Percentiles rank a stretch among this genome's conserved stretches.
phyloP scores from a whole-genome alignment of 2,888 invertebrate species.

The Aelia acuminata region DNA sequence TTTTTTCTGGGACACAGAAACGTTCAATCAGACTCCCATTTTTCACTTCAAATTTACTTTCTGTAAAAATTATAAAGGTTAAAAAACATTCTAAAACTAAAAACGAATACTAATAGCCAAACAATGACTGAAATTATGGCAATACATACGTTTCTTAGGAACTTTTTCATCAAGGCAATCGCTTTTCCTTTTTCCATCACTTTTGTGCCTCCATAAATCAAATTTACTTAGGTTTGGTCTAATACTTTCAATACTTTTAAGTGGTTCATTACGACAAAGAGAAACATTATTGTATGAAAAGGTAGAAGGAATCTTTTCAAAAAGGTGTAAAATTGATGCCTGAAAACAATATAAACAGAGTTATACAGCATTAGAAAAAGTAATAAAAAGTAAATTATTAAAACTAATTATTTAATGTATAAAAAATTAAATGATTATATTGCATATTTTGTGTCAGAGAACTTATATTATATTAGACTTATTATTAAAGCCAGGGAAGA shows the following conservation, averaged over 20 bases:
- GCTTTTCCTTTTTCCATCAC: conserved; percentile 52
- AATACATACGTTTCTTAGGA: conserved; percentile 52
- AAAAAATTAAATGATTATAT: no score
- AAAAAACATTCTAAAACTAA: neutral
- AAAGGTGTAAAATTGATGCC: conserved; percentile 76
- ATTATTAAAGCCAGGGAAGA: no score
- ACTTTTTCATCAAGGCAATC: conserved; percentile 29
- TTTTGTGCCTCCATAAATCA: conserved; percentile 57
- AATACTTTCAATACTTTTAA: neutral
- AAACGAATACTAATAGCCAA: neutral
- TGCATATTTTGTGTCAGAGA: no score
- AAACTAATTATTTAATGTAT: no score
- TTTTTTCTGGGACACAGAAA: neutral
- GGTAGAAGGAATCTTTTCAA: conserved; percentile 76
- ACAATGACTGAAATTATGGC: neutral
- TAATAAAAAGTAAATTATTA: no score
- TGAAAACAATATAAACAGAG: conserved; percentile 63
- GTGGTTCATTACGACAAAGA: neutral
- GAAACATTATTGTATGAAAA: conserved; percentile 62
- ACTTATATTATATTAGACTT: no score
- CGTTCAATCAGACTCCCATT: neutral
- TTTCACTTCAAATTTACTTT: conserved; percentile 57
- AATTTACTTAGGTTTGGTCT: conserved; percentile 38
- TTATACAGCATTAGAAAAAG: no score
- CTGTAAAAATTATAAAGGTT: conserved; percentile 34